Evolutionary conservation across 1,140 invertebrate species (phyloP).

Genomic region (Sycobia sp.): DNA sequence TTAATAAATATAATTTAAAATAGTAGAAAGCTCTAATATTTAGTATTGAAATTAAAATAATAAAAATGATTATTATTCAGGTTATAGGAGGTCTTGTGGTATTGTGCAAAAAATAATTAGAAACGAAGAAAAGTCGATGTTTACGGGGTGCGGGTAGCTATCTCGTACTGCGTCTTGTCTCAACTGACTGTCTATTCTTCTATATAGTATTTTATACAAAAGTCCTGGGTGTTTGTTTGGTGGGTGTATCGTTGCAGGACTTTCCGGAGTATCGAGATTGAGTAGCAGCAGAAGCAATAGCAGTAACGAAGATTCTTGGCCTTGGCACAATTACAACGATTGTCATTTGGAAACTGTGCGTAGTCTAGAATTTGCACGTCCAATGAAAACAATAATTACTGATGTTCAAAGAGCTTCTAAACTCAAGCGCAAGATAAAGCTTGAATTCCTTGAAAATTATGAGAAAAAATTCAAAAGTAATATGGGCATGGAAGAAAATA

Average conservation of each 20-base stretch:
- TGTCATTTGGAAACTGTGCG: conserved; percentile 15
- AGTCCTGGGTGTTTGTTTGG: conserved; percentile 24
- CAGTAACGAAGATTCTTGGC: conserved; percentile 13
- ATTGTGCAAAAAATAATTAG: not conserved
- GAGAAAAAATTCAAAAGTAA: conserved; percentile 27
- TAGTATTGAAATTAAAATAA: not conserved
- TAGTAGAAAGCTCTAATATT: not conserved
- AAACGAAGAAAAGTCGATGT: not conserved
- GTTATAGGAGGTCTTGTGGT: conserved; percentile 2
- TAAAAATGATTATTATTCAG: not conserved
- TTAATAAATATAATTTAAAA: no score
- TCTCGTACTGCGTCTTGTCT: conserved; percentile 24
- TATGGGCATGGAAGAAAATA: not conserved
- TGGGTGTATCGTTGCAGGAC: conserved; percentile 29
- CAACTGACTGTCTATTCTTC: conserved; percentile 13
- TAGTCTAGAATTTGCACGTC: conserved; percentile 10
- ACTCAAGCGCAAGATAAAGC: conserved; percentile 18
- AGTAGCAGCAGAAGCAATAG: conserved; percentile 28
- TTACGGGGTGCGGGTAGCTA: conserved; percentile 21
- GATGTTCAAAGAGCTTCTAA: conserved; percentile 1
- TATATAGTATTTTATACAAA: conserved; percentile 15
- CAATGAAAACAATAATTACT: conserved; percentile 8
- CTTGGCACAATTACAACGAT: not conserved
- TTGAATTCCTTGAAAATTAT: conserved; percentile 45
- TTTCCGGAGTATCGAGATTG: conserved; percentile 30